Evolutionary conservation across 2,797 vertebrate genomes (phyloP).

Genomic region (Pseudocheirus occidentalis): DNA sequence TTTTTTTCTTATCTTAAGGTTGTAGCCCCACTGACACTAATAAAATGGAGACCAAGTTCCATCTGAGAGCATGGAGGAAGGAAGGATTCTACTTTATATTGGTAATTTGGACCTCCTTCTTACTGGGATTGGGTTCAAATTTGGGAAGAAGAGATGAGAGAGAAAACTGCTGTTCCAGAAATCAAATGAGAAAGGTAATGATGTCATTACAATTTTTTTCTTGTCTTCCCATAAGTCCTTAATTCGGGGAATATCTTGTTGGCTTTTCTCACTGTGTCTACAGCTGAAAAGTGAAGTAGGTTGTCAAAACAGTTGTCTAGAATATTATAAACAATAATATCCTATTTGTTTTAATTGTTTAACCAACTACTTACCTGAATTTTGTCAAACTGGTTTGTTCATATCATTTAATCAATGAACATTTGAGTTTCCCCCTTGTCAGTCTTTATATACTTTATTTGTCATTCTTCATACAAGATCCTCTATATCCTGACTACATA

Average conservation of each 20-base stretch:
- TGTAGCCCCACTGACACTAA: neutral
- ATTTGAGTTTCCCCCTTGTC: neutral
- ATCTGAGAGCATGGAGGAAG: conserved; percentile 18
- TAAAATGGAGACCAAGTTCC: conserved; percentile 25
- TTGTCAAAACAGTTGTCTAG: neutral
- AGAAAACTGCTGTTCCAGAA: conserved; percentile 34
- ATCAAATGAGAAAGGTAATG: neutral
- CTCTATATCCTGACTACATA: neutral
- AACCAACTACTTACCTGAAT: neutral
- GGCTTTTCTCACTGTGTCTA: neutral
- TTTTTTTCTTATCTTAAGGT: conserved; percentile 31
- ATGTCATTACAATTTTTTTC: neutral
- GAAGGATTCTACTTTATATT: conserved; percentile 33
- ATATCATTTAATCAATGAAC: neutral
- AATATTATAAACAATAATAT: neutral
- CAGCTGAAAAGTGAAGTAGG: neutral
- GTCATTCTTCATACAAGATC: neutral
- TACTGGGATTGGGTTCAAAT: conserved; percentile 27
- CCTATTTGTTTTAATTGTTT: neutral
- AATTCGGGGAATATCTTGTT: neutral
- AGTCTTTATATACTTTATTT: neutral
- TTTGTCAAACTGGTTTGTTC: neutral
- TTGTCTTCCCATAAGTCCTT: neutral
- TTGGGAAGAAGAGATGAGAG: neutral
- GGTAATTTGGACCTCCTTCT: conserved; percentile 35